Conservation (phyloP, 2,888 invertebrate genomes). For the Nesidiocoris tenuis region DNA sequence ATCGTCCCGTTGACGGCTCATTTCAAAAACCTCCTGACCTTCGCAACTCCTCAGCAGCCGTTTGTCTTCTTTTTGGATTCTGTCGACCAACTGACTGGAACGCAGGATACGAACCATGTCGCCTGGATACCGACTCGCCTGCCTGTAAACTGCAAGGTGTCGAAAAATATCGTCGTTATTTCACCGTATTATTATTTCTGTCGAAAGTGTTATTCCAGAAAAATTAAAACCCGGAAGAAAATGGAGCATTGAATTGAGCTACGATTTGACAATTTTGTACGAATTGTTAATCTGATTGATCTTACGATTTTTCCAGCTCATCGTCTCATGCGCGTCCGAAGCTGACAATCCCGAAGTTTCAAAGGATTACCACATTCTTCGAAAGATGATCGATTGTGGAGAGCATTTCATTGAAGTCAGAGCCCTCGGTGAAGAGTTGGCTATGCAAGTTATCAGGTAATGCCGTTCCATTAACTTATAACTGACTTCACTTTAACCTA, state of each 20-base stretch:
- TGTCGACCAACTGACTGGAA: slow-evolving; percentile 92
- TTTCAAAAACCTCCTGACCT: slow-evolving; percentile 87
- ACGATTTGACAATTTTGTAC: too few relatives aligned
- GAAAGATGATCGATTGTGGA: slow-evolving; percentile 84
- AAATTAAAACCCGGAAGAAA: too few relatives aligned
- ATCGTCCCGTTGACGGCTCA: slow-evolving; percentile 92
- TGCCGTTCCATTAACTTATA: background rate
- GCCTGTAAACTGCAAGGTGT: slow-evolving; percentile 83
- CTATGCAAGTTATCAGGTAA: slow-evolving; percentile 76
- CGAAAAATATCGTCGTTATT: too few relatives aligned
- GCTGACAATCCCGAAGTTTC: slow-evolving; percentile 83
- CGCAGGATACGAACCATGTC: slow-evolving; percentile 91
- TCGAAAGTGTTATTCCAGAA: too few relatives aligned
- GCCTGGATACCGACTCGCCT: slow-evolving; percentile 93
- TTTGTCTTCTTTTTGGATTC: slow-evolving; percentile 91
- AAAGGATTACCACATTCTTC: slow-evolving; percentile 78
- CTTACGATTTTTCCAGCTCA: slow-evolving; percentile 73
- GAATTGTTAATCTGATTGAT: too few relatives aligned
- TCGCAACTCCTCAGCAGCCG: slow-evolving; percentile 80
- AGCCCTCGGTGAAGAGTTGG: slow-evolving; percentile 87
- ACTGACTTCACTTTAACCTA: background rate
- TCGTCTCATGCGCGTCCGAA: slow-evolving; percentile 87
- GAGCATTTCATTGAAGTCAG: slow-evolving; percentile 88
- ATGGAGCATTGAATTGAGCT: too few relatives aligned
- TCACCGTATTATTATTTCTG: too few relatives aligned